phyloP scores from a whole-genome alignment of 2,113 vertebrate species.

The Genyomyrus donnyi region DNA sequence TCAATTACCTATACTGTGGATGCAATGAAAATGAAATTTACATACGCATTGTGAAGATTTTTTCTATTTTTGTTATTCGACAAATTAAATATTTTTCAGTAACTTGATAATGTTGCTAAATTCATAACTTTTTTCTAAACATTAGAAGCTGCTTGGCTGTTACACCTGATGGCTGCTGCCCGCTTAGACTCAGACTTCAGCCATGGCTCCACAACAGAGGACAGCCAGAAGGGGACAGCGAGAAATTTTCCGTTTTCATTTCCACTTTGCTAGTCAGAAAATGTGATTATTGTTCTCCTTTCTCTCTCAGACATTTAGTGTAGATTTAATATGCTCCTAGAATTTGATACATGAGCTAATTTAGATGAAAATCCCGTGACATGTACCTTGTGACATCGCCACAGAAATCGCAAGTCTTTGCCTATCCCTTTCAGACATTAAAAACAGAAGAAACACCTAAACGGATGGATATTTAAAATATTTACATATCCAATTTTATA shows the following conservation, averaged over 20 bases:
- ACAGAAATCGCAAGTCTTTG: constrained; percentile 43
- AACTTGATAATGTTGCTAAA: neutral
- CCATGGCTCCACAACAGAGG: neutral
- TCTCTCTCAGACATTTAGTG: constrained; percentile 42
- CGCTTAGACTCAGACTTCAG: neutral
- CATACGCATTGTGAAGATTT: neutral
- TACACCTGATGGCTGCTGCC: neutral
- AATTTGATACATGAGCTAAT: constrained; percentile 62
- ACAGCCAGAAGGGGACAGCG: no score
- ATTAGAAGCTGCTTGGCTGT: neutral
- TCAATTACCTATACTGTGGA: neutral
- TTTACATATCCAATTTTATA: neutral
- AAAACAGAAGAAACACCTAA: neutral
- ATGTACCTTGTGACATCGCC: constrained; percentile 53
- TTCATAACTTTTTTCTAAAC: neutral
- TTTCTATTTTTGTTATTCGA: neutral
- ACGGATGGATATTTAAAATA: neutral
- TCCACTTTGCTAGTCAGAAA: constrained; percentile 43
- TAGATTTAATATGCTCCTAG: constrained; percentile 60
- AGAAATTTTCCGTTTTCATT: constrained; percentile 9
- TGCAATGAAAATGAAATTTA: neutral
- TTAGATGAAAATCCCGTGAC: constrained; percentile 62
- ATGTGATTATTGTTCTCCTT: constrained; percentile 55
- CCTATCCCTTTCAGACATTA: constrained; percentile 28
- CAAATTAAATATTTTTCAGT: neutral